These are phyloP conservation scores for Melanerpes aurifrons DNA, from an alignment of 2,113 vertebrate genomes.

Conservation along the genomic window DNA sequence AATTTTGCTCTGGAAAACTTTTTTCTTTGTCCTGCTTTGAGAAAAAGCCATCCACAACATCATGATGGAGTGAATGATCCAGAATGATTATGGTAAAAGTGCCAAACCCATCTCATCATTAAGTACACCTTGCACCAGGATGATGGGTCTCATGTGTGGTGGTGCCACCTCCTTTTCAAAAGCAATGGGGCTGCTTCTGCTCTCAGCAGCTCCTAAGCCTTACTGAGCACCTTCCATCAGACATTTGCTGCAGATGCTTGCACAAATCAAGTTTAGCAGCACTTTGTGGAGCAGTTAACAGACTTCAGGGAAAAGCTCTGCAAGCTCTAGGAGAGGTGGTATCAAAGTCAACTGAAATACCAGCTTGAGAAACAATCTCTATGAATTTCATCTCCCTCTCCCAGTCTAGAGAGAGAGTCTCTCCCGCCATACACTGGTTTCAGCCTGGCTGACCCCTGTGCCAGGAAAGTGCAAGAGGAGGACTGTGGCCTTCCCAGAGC, in stretches of 20 bases:
- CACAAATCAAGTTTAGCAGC: background rate
- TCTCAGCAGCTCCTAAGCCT: background rate
- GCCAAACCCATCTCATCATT: background rate
- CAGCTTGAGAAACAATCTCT: background rate
- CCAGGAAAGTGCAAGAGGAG: background rate
- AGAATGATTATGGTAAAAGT: background rate
- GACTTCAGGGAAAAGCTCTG: background rate
- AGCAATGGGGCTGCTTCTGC: background rate
- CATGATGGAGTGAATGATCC: background rate
- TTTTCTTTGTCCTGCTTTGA: background rate
- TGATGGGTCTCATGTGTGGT: accelerated
- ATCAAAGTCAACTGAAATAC: background rate
- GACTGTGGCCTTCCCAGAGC: background rate
- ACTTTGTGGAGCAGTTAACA: background rate
- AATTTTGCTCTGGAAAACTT: background rate
- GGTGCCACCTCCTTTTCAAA: background rate
- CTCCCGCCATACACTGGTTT: accelerated
- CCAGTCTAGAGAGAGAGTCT: background rate
- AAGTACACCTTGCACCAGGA: accelerated
- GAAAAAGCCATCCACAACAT: background rate
- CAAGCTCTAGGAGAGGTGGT: background rate
- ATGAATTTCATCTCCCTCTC: background rate
- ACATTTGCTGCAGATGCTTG: background rate
- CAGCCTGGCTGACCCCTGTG: background rate
- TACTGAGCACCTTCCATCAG: accelerated